These are phyloP conservation scores for Ranitomeya variabilis DNA, from an alignment of 2,113 vertebrate species.

Conservation along the genomic window DNA sequence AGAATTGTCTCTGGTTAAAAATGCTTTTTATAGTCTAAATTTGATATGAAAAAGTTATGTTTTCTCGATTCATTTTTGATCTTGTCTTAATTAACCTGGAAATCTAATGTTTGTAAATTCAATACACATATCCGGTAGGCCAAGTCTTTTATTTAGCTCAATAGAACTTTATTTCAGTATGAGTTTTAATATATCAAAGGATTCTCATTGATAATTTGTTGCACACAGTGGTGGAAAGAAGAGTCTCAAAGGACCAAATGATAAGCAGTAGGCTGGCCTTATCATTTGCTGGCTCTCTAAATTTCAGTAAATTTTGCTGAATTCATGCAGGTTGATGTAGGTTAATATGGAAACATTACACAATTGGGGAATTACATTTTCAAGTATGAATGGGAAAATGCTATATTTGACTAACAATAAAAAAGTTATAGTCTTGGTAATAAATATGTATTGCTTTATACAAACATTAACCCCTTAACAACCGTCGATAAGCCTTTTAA, in stretches of 20 bases:
- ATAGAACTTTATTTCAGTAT: not conserved
- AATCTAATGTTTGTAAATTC: slow-evolving; percentile 18
- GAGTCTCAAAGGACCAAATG: no score
- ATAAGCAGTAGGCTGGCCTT: no score
- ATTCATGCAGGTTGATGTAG: not conserved
- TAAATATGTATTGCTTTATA: not conserved
- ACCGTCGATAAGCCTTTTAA: no score
- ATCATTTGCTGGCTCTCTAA: no score
- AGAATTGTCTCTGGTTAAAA: not conserved
- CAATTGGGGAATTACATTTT: not conserved
- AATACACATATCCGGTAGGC: slow-evolving; percentile 19
- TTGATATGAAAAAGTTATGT: not conserved
- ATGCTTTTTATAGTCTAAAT: not conserved
- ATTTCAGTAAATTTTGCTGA: no score
- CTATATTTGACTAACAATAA: not conserved
- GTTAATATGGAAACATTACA: slow-evolving; percentile 15
- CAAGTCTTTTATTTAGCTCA: not conserved
- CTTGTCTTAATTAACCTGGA: not conserved
- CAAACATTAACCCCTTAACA: not conserved
- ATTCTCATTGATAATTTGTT: slow-evolving; percentile 8
- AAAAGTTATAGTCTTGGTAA: not conserved
- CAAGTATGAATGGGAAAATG: not conserved
- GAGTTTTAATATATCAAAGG: slow-evolving; percentile 27
- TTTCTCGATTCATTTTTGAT: not conserved
- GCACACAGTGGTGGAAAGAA: no score